Percentiles rank a stretch among this genome's conserved stretches.
Evolutionary conservation across 2,888 invertebrate genomes (phyloP).

Genomic region (Arrhopalites spinosus): DNA sequence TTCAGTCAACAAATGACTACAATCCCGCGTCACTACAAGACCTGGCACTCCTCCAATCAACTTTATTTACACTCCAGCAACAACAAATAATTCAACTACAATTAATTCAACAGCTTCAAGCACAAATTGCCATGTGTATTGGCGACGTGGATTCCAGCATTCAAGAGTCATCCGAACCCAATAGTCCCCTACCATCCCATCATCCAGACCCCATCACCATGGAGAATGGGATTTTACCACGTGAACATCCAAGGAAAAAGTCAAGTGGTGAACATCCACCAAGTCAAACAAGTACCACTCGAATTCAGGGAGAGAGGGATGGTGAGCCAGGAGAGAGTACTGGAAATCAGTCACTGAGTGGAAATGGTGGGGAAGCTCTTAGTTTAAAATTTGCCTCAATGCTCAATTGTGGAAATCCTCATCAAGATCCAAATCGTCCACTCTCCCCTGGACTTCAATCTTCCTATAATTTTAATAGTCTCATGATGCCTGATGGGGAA

Average conservation of each 20-base stretch:
- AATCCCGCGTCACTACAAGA: slow-evolving; percentile 86
- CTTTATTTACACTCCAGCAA: slow-evolving; percentile 89
- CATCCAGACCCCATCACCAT: slow-evolving; percentile 11
- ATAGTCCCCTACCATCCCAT: slow-evolving; percentile 24
- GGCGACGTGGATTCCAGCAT: slow-evolving; percentile 11
- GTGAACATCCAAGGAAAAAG: too few species aligned
- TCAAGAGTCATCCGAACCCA: slow-evolving; percentile 18
- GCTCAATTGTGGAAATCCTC: slow-evolving; percentile 49
- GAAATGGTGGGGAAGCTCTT: slow-evolving; percentile 31
- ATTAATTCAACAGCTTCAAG: slow-evolving; percentile 89
- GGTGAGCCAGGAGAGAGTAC: neutral
- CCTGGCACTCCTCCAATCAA: slow-evolving; percentile 83
- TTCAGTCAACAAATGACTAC: slow-evolving; percentile 58
- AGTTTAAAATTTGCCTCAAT: slow-evolving; percentile 55
- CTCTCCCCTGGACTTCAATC: slow-evolving; percentile 54
- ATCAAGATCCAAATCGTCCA: slow-evolving; percentile 53
- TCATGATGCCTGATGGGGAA: slow-evolving; percentile 82
- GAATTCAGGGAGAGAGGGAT: neutral
- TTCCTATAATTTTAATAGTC: slow-evolving; percentile 67
- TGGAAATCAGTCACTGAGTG: neutral
- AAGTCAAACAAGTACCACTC: neutral
- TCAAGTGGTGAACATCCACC: neutral
- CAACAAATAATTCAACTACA: slow-evolving; percentile 94
- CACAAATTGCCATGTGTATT: slow-evolving; percentile 66
- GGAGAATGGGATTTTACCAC: neutral